Evolutionary conservation across 2,888 invertebrate genomes (phyloP), one percentile per base, ranked within the genome.

Genomic region (Mayetiola destructor): DNA sequence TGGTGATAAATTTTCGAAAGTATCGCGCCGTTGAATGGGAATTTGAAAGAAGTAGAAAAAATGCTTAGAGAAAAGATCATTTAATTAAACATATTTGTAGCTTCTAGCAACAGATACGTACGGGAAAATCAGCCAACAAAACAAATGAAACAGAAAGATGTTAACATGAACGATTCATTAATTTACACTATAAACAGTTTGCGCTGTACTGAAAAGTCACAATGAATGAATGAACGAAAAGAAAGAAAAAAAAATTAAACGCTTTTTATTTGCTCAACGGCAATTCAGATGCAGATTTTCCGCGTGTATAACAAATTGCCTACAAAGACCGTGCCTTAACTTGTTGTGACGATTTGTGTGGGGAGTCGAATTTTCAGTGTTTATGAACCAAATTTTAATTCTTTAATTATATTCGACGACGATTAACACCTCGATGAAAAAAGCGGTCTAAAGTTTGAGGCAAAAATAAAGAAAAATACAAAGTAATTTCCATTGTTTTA

Each of bases 401-500:
- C 29, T 23, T 27, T 48, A 48, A 48, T 48, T 48, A 27, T 48
- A 48, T 27, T 48, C 48, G 48, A n/a, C n/a, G 48, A 48, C 48
- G 48, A 27, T 48, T 48, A 48, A 27, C 48, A 48, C 48, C 48
- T 48, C n/a, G n/a, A n/a, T n/a, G n/a, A n/a, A n/a, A n/a, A n/a
- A n/a, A n/a, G n/a, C n/a, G n/a, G n/a, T n/a, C n/a, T n/a, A n/a
- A n/a, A n/a, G n/a, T n/a, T n/a, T n/a, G n/a, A n/a, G n/a, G n/a
- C n/a, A n/a, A n/a, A n/a, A n/a, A n/a, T n/a, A n/a, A n/a, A n/a
- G n/a, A n/a, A 48, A 27, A 48, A 27, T 9, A 27, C 27, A 48
- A 48, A 23, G 48, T 27, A 42, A 23, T 42, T 21, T 23, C 42
- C 42, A 27, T 48, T 48, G 27, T 48, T 48, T 9, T 27, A 16